phyloP scores from a whole-genome alignment of 2,113 vertebrate genomes.

The Fulmarus glacialis region DNA sequence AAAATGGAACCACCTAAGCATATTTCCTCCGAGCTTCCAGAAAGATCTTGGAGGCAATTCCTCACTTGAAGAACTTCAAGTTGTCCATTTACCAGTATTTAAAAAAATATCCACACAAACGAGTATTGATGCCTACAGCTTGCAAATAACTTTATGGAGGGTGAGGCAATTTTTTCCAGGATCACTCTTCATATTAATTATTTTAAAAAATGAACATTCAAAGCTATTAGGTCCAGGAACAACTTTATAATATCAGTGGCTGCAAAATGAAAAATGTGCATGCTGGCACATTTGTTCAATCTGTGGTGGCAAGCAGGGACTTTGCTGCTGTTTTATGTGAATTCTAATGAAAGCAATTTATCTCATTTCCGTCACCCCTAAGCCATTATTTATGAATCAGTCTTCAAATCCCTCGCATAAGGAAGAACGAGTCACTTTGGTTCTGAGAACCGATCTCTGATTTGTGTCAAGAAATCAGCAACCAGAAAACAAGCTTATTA shows the following conservation, averaged over 20 bases:
- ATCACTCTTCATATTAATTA: slow-evolving; percentile 27
- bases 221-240: background rate
- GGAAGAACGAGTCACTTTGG: background rate
- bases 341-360: slow-evolving; percentile 56
- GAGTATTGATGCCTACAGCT: background rate
- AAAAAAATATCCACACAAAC: background rate
- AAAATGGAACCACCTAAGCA: background rate
- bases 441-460: background rate
- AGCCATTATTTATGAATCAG: slow-evolving; percentile 41
- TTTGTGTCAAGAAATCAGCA: slow-evolving; percentile 2
- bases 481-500: slow-evolving; percentile 24
- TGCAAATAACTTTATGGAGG: slow-evolving; percentile 36
- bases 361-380: background rate
- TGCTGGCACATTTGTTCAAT: slow-evolving; percentile 27
- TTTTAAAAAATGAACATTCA: slow-evolving; percentile 7
- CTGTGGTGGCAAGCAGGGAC: background rate
- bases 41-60: slow-evolving; percentile 20
- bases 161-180: slow-evolving; percentile 15
- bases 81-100: background rate
- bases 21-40: slow-evolving; percentile 23
- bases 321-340: slow-evolving; percentile 25
- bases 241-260: slow-evolving; percentile 26
- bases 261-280: slow-evolving; percentile 19
- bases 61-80: background rate
- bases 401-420: background rate